Evolutionary conservation across 2,113 vertebrate species (phyloP).

Genomic region (Sturnira hondurensis): DNA sequence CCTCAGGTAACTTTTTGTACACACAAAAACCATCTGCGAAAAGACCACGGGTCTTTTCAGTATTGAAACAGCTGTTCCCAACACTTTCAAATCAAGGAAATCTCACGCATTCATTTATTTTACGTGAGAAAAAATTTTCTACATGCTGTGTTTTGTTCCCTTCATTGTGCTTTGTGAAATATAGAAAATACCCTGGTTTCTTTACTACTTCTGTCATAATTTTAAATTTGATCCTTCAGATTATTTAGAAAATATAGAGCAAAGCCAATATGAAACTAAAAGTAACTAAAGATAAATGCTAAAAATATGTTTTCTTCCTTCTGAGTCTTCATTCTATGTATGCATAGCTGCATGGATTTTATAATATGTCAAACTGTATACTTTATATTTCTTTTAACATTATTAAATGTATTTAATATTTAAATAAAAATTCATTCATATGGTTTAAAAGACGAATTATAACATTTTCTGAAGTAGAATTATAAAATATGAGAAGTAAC

Average conservation of each 20-base stretch:
- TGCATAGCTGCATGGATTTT: not conserved
- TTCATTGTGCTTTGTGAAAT: not conserved
- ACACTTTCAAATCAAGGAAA: not conserved
- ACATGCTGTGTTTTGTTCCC: not conserved
- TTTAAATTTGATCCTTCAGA: not conserved
- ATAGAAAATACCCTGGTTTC: not conserved
- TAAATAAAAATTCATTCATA: not conserved
- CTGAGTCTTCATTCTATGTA: not conserved
- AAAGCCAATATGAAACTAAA: not conserved
- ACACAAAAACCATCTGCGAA: not conserved
- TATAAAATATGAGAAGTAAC: not conserved
- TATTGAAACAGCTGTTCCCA: not conserved
- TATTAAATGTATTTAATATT: not conserved
- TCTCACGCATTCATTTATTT: not conserved
- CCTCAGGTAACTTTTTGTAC: not conserved
- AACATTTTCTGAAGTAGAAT: not conserved
- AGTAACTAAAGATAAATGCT: not conserved
- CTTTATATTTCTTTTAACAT: not conserved
- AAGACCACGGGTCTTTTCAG: not conserved
- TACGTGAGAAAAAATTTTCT: not conserved
- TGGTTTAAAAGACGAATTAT: not conserved
- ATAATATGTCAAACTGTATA: not conserved
- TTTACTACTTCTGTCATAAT: not conserved
- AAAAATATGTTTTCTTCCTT: not conserved
- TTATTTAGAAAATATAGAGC: not conserved